phyloP scores from a whole-genome alignment of 2,797 vertebrate genomes.

The Hirundo rustica region DNA sequence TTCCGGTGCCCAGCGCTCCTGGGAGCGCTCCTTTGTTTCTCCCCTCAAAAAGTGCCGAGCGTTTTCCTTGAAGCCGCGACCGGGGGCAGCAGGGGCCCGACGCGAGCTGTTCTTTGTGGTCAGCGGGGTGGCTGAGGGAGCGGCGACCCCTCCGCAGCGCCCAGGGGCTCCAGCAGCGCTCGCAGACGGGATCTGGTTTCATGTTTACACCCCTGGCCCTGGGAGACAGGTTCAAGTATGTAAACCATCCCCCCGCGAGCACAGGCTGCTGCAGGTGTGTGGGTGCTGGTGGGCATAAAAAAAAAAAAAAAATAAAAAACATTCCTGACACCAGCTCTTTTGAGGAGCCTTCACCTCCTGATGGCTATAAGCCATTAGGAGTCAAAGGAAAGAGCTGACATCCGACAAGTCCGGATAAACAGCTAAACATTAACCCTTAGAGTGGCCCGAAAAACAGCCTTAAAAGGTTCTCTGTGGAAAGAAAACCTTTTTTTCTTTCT shows the following conservation, averaged over 20 bases:
- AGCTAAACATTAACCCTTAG: conserved; percentile 76
- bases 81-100: neutral
- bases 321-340: conserved; percentile 74
- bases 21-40: neutral
- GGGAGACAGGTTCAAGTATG: conserved; percentile 79
- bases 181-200: conserved; percentile 72
- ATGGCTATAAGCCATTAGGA: conserved; percentile 65
- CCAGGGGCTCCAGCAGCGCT: neutral
- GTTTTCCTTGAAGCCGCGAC: neutral
- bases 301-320: conserved; percentile 17
- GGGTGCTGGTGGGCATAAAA: conserved; percentile 60
- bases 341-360: conserved; percentile 62
- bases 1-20: neutral
- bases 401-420: conserved; percentile 70
- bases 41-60: neutral
- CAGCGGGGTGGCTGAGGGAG: neutral
- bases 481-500: neutral
- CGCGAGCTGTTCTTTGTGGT: neutral
- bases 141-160: conserved; percentile 2
- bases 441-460: conserved; percentile 43
- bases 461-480: conserved; percentile 66
- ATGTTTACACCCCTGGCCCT: conserved; percentile 73
- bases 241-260: conserved; percentile 67
- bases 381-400: conserved; percentile 71
- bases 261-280: conserved; percentile 77